These are phyloP conservation scores for Eciton burchellii DNA, from an alignment of 1,140 invertebrate genomes.

Conservation along the genomic window DNA sequence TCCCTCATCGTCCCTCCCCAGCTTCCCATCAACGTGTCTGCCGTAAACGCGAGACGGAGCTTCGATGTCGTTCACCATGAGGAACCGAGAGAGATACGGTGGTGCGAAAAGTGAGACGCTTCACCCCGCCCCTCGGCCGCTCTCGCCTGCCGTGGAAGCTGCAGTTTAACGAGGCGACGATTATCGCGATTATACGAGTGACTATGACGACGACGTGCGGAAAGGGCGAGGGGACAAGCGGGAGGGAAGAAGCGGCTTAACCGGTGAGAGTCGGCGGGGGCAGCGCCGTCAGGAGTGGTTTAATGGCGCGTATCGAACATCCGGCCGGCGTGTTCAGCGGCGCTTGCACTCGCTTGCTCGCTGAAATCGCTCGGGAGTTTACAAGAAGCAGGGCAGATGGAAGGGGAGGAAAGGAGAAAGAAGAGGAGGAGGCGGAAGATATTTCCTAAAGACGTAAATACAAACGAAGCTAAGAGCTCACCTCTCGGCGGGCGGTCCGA, in stretches of 20 bases:
- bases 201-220: conserved; percentile 51
- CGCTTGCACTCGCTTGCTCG: conserved; percentile 60
- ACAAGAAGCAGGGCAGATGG: conserved; percentile 20
- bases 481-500: conserved; percentile 82
- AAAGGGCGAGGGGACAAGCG: conserved; percentile 49
- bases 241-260: conserved; percentile 56
- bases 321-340: conserved; percentile 77
- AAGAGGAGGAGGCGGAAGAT: conserved; percentile 72
- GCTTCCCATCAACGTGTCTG: conserved; percentile 14
- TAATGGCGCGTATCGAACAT: conserved; percentile 84
- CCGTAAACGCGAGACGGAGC: conserved; percentile 44
- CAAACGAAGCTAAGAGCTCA: conserved; percentile 81
- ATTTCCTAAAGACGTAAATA: conserved; percentile 84
- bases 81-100: conserved; percentile 6
- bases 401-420: conserved; percentile 13
- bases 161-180: conserved; percentile 78
- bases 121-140: neutral
- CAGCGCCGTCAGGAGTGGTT: conserved; percentile 71
- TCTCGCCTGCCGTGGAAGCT: conserved; percentile 49
- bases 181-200: conserved; percentile 77
- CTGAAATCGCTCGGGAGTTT: conserved; percentile 65
- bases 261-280: conserved; percentile 47
- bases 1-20: neutral
- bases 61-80: neutral
- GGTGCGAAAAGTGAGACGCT: conserved; percentile 48